Evolutionary conservation across 2,888 invertebrate species (phyloP).

Genomic region (Tetrapedia diversipes): DNA sequence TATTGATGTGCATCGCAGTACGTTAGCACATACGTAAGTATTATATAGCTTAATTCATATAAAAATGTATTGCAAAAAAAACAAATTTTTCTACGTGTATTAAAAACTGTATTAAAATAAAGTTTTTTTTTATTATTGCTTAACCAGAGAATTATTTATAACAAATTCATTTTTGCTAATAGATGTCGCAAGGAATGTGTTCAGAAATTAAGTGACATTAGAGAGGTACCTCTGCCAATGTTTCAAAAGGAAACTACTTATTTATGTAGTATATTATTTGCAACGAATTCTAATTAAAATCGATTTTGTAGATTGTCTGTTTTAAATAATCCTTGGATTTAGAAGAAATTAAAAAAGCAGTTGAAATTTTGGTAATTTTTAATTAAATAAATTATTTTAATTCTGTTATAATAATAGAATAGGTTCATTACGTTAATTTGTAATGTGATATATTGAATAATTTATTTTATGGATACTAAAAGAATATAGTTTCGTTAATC

Average conservation of each 20-base stretch:
- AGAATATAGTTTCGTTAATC: neutral
- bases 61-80: no score
- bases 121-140: no score
- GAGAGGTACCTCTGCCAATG: no score
- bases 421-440: neutral
- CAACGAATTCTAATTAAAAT: slow-evolving; percentile 18
- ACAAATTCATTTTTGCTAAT: slow-evolving; percentile 5
- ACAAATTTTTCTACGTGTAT: no score
- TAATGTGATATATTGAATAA: neutral
- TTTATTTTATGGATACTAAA: neutral
- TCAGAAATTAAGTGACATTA: slow-evolving; percentile 13
- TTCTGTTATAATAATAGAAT: neutral
- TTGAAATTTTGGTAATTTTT: slow-evolving; percentile 43
- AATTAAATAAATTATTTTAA: neutral
- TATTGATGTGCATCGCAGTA: neutral
- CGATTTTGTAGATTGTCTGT: slow-evolving; percentile 2
- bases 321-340: slow-evolving; percentile 1
- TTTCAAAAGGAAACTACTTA: neutral
- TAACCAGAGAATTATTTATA: slow-evolving; percentile 17
- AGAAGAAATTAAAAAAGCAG: neutral
- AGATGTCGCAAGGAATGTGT: slow-evolving; percentile 5
- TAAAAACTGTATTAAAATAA: no score
- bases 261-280: neutral
- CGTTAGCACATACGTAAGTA: no score
- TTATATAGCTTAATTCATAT: no score